These are phyloP conservation scores for Pedetes capensis DNA, from an alignment of 2,113 vertebrate genomes.

Conservation along the genomic window DNA sequence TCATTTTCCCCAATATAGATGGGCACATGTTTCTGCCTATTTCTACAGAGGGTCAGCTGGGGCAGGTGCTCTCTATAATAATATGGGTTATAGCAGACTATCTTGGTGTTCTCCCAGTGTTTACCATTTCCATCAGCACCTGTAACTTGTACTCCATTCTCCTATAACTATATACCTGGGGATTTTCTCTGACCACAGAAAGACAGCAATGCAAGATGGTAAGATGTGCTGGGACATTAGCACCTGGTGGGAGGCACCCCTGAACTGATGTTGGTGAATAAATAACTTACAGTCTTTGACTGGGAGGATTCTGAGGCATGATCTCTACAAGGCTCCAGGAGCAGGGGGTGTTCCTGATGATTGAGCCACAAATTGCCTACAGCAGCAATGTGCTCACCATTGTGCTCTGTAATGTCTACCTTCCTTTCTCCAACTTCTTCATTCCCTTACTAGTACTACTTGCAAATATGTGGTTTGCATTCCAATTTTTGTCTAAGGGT, in stretches of 20 bases:
- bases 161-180: background rate
- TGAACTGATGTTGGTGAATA: background rate
- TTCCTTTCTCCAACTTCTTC: background rate
- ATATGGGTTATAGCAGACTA: background rate
- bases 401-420: background rate
- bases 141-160: too few species aligned
- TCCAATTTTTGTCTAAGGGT: background rate
- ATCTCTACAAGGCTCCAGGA: background rate
- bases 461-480: background rate
- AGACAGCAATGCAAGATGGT: background rate
- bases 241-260: background rate
- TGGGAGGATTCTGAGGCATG: background rate
- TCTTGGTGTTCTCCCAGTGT: background rate
- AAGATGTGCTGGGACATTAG: background rate
- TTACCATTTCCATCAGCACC: background rate
- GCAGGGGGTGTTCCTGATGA: background rate
- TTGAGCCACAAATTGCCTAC: background rate
- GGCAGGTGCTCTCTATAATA: background rate
- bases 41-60: background rate
- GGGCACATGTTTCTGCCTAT: background rate
- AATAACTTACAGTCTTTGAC: background rate
- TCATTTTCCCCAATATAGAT: background rate
- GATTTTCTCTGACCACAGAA: slow-evolving; percentile 26
- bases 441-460: background rate
- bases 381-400: background rate